Conservation (phyloP, 2,113 vertebrate genomes). For the Galbula dea region DNA sequence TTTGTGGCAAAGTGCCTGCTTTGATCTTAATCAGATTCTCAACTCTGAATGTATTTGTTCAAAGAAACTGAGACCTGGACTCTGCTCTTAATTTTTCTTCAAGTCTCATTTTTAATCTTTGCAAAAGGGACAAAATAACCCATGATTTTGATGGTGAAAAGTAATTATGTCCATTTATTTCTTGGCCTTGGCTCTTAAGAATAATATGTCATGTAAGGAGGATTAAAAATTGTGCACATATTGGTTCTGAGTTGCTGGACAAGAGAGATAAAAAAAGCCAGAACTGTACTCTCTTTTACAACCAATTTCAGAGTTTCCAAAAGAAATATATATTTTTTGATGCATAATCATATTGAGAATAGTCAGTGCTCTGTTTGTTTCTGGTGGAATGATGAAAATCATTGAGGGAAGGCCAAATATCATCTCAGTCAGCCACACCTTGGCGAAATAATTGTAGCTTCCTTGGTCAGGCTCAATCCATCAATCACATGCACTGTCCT, state of each 20-base stretch:
- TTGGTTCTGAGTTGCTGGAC: background rate
- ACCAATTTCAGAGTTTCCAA: constrained; percentile 23
- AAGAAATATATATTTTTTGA: constrained; percentile 20
- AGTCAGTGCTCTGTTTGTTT: constrained; percentile 41
- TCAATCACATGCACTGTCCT: constrained; percentile 8
- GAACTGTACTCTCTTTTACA: background rate
- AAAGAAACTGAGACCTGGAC: background rate
- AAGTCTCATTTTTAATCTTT: background rate
- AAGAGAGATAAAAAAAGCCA: background rate
- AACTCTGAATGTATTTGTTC: background rate
- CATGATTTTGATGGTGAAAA: background rate
- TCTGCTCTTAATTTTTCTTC: background rate
- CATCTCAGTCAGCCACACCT: constrained; percentile 26
- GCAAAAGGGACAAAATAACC: background rate
- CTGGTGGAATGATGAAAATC: constrained; percentile 38
- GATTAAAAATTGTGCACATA: background rate
- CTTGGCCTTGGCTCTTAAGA: background rate
- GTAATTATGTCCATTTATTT: background rate
- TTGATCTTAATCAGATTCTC: background rate
- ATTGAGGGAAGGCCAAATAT: constrained; percentile 32
- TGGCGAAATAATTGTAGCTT: constrained; percentile 43
- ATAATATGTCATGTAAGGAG: background rate
- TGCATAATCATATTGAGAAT: constrained; percentile 21
- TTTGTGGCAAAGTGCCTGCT: background rate
- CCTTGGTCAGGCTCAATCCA: background rate